Evolutionary conservation across 1,140 invertebrate genomes (phyloP), one percentile per base, ranked within the genome.

Genomic region (Tetragnatha versicolor): DNA sequence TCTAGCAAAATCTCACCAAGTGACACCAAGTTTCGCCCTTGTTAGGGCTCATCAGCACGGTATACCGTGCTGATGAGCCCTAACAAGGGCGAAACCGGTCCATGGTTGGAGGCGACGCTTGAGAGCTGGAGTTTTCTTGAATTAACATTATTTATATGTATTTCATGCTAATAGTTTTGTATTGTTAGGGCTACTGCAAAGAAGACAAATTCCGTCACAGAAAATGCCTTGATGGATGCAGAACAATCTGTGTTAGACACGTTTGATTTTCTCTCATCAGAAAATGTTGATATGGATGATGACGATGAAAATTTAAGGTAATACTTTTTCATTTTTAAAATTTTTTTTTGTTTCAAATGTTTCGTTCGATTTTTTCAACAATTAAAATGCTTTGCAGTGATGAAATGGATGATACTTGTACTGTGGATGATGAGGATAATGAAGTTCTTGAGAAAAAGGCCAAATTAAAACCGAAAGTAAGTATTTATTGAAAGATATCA

Each of bases 241-340:
- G 94, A 97, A 87, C 93, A 93, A 55, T 94, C 95, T 45, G 95
- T 98, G 47, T 93, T 98, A 89, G 95, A 94, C 33, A 98, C 96
- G 86, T 96, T 98, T 87, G 95, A 97, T 86, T 98, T 98, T 88
- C 89, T 98, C 53, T 89, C 90, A 80, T 88, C 89, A 81, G 90
- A 92, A 81, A 93, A 92, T 85, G 94, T 93, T 84, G 93, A 96
- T 84, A 93, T 94, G 90, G 94, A 95, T 82, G 94, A 95, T 85
- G 94, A 95, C 83, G 91, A 92, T 83, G 82, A 82, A 20, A 79
- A 81, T 73, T 65, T 82, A 33, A 82, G 81, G 82, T 81, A 65
- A 47, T 55, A 10, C 33, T 39, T 14, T n/a, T 68, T 55, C 31
- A 31, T 3, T 39, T 7, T 4, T n/a, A 51, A 51, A 6, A 14